Evolutionary conservation across 2,888 invertebrate genomes (phyloP).

Genomic region (Andrena minutula): DNA sequence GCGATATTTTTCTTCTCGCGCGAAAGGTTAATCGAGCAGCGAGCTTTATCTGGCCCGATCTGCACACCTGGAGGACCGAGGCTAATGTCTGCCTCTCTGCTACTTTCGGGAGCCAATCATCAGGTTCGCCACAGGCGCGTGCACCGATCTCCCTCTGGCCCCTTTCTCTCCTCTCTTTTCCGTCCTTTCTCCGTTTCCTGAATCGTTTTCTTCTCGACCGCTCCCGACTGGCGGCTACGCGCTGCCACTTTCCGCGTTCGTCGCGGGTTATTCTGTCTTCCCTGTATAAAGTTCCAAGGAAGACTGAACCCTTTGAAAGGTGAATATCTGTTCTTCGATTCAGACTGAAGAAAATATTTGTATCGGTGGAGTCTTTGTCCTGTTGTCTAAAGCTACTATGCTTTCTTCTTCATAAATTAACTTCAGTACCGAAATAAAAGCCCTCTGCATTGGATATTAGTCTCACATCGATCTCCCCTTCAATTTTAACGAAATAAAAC

Average conservation of each 20-base stretch:
- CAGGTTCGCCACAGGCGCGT: constrained; percentile 75
- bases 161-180: constrained; percentile 21
- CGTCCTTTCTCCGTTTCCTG: constrained; percentile 19
- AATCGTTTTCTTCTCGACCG: constrained; percentile 28
- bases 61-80: constrained; percentile 73
- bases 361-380: too few species aligned
- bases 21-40: constrained; percentile 72
- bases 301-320: not conserved
- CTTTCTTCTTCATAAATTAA: too few species aligned
- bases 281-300: not conserved
- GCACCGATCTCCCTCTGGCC: constrained; percentile 63
- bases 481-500: too few species aligned
- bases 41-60: constrained; percentile 72
- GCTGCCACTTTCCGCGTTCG: constrained; percentile 46
- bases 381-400: too few species aligned
- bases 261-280: constrained; percentile 45
- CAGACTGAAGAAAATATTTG: too few species aligned
- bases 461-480: too few species aligned
- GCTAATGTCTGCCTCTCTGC: constrained; percentile 71
- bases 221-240: constrained; percentile 21
- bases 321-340: not conserved
- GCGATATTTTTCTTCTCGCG: constrained; percentile 70
- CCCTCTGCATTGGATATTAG: too few species aligned
- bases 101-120: constrained; percentile 74
- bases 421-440: too few species aligned